Evolutionary conservation across 2,888 invertebrate genomes (phyloP).

Genomic region (Neoitamus cyanurus): DNA sequence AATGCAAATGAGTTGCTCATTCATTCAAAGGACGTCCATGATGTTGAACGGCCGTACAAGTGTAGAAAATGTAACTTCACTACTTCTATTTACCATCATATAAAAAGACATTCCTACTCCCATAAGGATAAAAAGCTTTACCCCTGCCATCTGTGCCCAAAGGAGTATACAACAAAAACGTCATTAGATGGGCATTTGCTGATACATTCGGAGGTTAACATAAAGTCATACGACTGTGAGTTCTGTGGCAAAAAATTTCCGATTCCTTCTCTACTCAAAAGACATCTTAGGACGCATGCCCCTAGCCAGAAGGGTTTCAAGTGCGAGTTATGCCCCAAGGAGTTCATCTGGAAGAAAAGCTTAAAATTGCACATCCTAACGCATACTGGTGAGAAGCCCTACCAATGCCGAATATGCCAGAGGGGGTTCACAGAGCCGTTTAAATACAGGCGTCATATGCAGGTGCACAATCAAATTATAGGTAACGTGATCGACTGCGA

Average conservation of each 20-base stretch:
- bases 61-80: neutral
- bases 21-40: neutral
- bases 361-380: slow-evolving; percentile 18
- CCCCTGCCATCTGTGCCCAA: neutral
- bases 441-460: neutral
- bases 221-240: neutral
- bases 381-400: slow-evolving; percentile 42
- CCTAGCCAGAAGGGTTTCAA: neutral
- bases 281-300: neutral
- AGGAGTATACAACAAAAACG: neutral
- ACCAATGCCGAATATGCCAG: slow-evolving; percentile 36
- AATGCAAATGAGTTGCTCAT: neutral
- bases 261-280: neutral
- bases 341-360: neutral
- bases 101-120: neutral
- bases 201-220: neutral
- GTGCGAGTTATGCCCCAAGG: slow-evolving; percentile 23
- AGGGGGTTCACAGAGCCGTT: slow-evolving; percentile 17
- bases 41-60: neutral
- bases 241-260: slow-evolving; percentile 14
- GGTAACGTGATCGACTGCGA: slow-evolving; percentile 38
- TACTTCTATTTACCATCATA: neutral
- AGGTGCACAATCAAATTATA: slow-evolving; percentile 36
- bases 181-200: neutral
- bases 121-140: neutral